Evolutionary conservation across 2,888 invertebrate species (phyloP).

Genomic region (Lycaena phlaeas): DNA sequence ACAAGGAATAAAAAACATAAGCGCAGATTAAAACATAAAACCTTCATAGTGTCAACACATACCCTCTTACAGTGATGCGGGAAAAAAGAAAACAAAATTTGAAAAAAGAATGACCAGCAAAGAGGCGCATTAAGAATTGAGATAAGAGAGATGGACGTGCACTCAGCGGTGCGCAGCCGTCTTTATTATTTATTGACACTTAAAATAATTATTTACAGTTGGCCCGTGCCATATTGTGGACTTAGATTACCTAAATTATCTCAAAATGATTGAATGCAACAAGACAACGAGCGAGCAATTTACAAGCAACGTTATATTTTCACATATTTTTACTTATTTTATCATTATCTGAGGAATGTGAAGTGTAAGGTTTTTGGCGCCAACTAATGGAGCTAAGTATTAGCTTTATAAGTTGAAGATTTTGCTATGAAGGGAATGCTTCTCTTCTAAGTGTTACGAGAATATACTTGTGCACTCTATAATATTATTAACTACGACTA

Average conservation of each 20-base stretch:
- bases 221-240: constrained; percentile 53
- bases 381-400: no score
- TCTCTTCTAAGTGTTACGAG: no score
- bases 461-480: no score
- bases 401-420: no score
- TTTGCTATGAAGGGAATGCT: no score
- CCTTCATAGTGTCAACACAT: constrained; percentile 65
- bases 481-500: no score
- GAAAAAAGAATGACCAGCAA: constrained; percentile 60
- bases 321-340: no score
- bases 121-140: constrained; percentile 72
- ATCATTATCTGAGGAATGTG: no score
- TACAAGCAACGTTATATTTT: no score
- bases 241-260: constrained; percentile 10
- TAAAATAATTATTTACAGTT: constrained; percentile 66
- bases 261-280: background rate
- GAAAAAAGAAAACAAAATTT: constrained; percentile 47
- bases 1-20: constrained; percentile 43
- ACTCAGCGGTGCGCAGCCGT: constrained; percentile 62
- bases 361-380: no score
- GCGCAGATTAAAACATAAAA: constrained; percentile 69
- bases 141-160: constrained; percentile 72
- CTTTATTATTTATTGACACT: constrained; percentile 74
- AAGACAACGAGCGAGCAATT: no score
- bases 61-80: constrained; percentile 56